A percentile compares a stretch with the other conserved stretches of the same genome.
Evolutionary conservation across 1,140 invertebrate species (phyloP).

Genomic region (Drosophila grimshawi): DNA sequence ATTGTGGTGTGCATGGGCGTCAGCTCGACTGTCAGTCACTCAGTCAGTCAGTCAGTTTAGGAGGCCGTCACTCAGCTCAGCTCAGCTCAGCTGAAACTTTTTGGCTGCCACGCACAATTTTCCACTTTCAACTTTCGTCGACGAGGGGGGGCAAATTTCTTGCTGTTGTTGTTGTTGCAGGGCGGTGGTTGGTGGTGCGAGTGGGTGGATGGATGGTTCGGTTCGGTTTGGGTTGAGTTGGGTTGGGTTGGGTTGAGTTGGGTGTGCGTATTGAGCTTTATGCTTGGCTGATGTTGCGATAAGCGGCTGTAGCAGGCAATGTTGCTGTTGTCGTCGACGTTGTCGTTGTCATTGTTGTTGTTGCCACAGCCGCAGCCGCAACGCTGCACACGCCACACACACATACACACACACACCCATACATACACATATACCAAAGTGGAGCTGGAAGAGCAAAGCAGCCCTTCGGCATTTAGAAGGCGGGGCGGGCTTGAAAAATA

Average conservation of each 20-base stretch:
- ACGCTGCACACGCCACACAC: constrained; percentile 67
- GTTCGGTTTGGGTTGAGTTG: neutral
- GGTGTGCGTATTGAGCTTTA: constrained; percentile 66
- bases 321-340: constrained; percentile 29
- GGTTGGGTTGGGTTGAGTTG: neutral
- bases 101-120: constrained; percentile 81
- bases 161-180: constrained; percentile 7
- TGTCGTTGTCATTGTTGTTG: constrained; percentile 32
- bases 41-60: constrained; percentile 21
- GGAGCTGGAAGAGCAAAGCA: constrained; percentile 6
- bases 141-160: neutral
- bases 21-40: constrained; percentile 31
- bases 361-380: constrained; percentile 63
- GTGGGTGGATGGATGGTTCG: neutral
- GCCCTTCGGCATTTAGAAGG: constrained; percentile 46
- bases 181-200: constrained; percentile 38
- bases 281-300: constrained; percentile 82
- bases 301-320: constrained; percentile 56
- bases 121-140: constrained; percentile 76
- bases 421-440: neutral
- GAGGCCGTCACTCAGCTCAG: constrained; percentile 59
- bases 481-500: constrained; percentile 64
- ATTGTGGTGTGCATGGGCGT: constrained; percentile 33
- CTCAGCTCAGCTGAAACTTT: constrained; percentile 53
- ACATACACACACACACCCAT: constrained; percentile 14